Percentiles rank a stretch among this genome's conserved stretches.
Conservation (phyloP, 2,888 invertebrate species). For the Agrypnus murinus region DNA sequence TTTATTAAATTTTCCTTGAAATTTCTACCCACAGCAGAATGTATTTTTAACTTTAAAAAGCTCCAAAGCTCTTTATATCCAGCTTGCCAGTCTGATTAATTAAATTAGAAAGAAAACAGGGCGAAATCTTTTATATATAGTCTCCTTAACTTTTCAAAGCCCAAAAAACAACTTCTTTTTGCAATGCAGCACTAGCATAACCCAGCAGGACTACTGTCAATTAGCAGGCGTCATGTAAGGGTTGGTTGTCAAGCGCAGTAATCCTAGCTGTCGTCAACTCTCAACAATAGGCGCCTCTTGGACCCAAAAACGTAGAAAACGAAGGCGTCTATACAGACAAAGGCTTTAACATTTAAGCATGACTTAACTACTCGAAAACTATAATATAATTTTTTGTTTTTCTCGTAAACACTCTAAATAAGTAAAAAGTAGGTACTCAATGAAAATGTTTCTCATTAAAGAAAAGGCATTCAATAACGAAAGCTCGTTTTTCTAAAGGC, state of each 20-base stretch:
- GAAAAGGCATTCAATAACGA: conserved; percentile 15
- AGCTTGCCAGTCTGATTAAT: conserved; percentile 32
- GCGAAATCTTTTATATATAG: conserved; percentile 32
- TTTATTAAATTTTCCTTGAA: conserved; percentile 10
- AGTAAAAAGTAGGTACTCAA: too few relatives aligned
- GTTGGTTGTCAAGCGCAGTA: conserved; percentile 52
- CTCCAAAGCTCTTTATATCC: conserved; percentile 27
- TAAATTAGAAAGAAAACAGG: conserved; percentile 35
- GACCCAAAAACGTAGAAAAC: conserved; percentile 46
- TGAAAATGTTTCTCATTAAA: conserved; percentile 23
- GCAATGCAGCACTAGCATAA: conserved; percentile 35
- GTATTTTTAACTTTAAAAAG: conserved; percentile 37
- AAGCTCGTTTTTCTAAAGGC: conserved; percentile 13
- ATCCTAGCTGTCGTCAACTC: conserved; percentile 48
- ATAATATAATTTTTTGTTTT: conserved; percentile 17
- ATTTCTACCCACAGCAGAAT: conserved; percentile 1
- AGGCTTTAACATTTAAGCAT: conserved; percentile 10
- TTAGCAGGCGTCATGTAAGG: conserved; percentile 53
- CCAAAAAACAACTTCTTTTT: conserved; percentile 38
- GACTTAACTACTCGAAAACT: conserved; percentile 24
- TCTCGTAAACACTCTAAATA: too few relatives aligned
- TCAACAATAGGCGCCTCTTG: conserved; percentile 50
- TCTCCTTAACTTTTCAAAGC: conserved; percentile 29
- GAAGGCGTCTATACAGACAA: conserved; percentile 23
- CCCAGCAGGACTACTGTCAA: conserved; percentile 56